Conservation (phyloP, 2,888 invertebrate species). For the Zootermopsis nevadensis region DNA sequence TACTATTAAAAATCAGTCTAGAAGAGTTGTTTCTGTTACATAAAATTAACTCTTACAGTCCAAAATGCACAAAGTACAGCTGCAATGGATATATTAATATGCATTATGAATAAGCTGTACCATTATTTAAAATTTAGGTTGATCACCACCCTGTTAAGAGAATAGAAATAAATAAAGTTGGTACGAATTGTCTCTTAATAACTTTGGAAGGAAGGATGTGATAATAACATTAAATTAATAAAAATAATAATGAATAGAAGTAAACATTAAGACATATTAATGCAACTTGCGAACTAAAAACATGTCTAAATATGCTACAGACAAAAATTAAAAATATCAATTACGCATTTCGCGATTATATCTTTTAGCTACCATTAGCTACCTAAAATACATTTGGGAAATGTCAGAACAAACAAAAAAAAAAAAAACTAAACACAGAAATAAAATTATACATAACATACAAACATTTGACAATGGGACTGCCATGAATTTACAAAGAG, state of each 20-base stretch:
- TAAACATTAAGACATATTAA: constrained; percentile 36
- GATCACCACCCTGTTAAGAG: not conserved
- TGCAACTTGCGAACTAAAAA: constrained; percentile 34
- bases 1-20: too few species aligned
- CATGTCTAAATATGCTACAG: constrained; percentile 38
- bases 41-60: too few species aligned
- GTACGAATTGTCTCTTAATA: not conserved
- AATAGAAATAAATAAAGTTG: constrained; percentile 3
- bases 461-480: constrained; percentile 17
- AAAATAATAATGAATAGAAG: constrained; percentile 31
- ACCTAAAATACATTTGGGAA: constrained; percentile 45
- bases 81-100: too few species aligned
- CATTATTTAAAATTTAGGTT: too few species aligned
- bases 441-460: constrained; percentile 39
- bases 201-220: constrained; percentile 12
- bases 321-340: constrained; percentile 43
- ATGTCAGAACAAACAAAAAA: constrained; percentile 39
- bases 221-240: constrained; percentile 40
- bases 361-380: constrained; percentile 49
- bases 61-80: too few species aligned
- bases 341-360: constrained; percentile 36
- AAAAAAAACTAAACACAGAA: constrained; percentile 33
- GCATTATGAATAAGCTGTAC: too few species aligned
- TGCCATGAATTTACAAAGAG: constrained; percentile 20
- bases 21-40: too few species aligned